Base-by-base conservation (phyloP, 1,140 invertebrate genomes). In the Steinernema khuongi region DNA sequence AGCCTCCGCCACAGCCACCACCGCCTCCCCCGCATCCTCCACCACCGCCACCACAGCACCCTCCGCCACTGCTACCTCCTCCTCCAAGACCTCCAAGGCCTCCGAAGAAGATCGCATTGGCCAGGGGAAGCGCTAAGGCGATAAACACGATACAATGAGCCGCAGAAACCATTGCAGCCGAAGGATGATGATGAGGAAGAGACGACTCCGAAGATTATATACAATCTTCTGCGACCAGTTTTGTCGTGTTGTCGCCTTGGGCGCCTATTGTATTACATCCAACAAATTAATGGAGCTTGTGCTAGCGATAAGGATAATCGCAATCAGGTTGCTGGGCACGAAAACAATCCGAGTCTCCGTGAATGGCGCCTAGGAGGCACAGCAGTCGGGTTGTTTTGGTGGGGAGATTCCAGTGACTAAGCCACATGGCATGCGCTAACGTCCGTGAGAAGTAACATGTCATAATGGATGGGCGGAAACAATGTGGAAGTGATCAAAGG, bases 31-130 rank as follows among this genome's bases (percentile, higher is more conserved):
- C 50, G 26, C 50, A 60, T 11, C 50, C 14, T 11, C 50, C 50
- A 60, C 50, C 14, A 4, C 50, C 50, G 50, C 50, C 50, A 26
- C 50, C 50, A 26, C n/a, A n/a, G n/a, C n/a, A n/a, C n/a, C n/a
- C n/a, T n/a, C 50, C 50, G 26, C 50, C 50, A 17, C 50, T 22
- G 22, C 50, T 22, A 60, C 7, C 36, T 7, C 36, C 36, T 41
- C 50, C 50, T n/a, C 50, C 50, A 22, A 60, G 50, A 11, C 50
- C 50, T n/a, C 50, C 50, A 22, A 60, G 50, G 22, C 50, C 50
- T 11, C 11, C 11, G 50, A 60, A 4, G 19, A 60, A 22, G 50
- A 60, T n/a, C 4, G 11, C 22, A 22, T 7, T 11, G 11, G 50
- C 19, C 50, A 60, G 19, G 26, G 50, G 50, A 14, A 60, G 19